Conservation (phyloP, 2,113 vertebrate genomes). For the Athene cunicularia region DNA sequence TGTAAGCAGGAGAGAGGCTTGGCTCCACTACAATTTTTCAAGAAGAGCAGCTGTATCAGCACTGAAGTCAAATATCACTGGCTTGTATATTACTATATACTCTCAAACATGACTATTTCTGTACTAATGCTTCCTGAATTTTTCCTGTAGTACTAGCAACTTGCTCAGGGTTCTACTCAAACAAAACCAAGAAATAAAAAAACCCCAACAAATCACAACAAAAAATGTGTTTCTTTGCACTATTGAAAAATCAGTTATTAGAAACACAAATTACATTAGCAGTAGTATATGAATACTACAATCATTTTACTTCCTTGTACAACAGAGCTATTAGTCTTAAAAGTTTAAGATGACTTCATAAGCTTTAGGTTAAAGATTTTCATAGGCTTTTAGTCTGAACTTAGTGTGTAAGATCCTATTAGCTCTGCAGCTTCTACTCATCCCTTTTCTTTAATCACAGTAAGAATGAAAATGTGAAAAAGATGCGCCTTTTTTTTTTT, state of each 20-base stretch:
- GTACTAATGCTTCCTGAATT: neutral
- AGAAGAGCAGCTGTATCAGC: neutral
- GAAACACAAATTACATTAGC: neutral
- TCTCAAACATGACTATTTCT: neutral
- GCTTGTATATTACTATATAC: neutral
- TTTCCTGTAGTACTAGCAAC: neutral
- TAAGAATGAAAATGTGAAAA: neutral
- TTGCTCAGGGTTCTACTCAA: neutral
- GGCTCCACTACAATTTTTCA: neutral
- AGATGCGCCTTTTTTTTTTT: neutral
- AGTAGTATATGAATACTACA: neutral
- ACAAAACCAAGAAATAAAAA: neutral
- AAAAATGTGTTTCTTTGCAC: neutral
- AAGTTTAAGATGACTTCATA: neutral
- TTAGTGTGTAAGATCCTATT: neutral
- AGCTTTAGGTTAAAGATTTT: neutral
- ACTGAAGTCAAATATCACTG: neutral
- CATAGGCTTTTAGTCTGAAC: neutral
- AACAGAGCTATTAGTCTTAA: neutral
- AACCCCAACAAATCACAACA: fast-evolving
- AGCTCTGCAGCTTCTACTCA: neutral
- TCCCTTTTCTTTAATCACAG: neutral
- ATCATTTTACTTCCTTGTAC: neutral
- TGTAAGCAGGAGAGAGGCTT: neutral
- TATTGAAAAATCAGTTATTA: neutral